Evolutionary conservation across 2,797 vertebrate genomes (phyloP).

Genomic region (Macropodus opercularis): DNA sequence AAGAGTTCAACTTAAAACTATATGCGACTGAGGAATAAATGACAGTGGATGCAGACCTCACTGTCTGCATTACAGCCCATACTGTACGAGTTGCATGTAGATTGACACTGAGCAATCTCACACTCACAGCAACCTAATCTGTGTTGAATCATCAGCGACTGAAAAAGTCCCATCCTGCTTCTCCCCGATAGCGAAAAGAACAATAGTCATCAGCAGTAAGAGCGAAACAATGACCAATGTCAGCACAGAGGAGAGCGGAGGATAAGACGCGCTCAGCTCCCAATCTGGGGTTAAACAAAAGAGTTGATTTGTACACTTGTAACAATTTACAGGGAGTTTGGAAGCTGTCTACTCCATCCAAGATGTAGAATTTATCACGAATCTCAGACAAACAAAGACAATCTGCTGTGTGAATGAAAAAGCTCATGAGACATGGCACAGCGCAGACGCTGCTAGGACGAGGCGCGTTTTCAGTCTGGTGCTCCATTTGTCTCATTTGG

Average conservation of each 20-base stretch:
- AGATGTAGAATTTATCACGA: constrained; percentile 56
- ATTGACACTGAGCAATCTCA: constrained; percentile 55
- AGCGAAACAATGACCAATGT: constrained; percentile 72
- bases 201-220: constrained; percentile 73
- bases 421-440: constrained; percentile 50
- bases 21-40: constrained; percentile 23
- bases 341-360: constrained; percentile 31
- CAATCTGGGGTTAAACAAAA: constrained; percentile 59
- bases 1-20: constrained; percentile 27
- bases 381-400: constrained; percentile 57
- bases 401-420: constrained; percentile 70
- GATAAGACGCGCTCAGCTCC: constrained; percentile 46
- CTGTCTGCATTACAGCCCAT: neutral
- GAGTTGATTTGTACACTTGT: constrained; percentile 39
- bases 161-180: constrained; percentile 68
- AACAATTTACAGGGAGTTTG: constrained; percentile 55
- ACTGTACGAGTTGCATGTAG: constrained; percentile 17
- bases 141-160: constrained; percentile 79
- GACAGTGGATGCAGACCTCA: constrained; percentile 11
- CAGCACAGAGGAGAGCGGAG: constrained; percentile 41
- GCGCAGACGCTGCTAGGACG: constrained; percentile 44
- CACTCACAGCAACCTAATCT: constrained; percentile 68
- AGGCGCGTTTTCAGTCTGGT: constrained; percentile 54
- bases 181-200: constrained; percentile 73
- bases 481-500: constrained; percentile 66